These are phyloP conservation scores for Xiphophorus maculatus DNA, from an alignment of 2,113 vertebrate genomes.

Conservation along the genomic window DNA sequence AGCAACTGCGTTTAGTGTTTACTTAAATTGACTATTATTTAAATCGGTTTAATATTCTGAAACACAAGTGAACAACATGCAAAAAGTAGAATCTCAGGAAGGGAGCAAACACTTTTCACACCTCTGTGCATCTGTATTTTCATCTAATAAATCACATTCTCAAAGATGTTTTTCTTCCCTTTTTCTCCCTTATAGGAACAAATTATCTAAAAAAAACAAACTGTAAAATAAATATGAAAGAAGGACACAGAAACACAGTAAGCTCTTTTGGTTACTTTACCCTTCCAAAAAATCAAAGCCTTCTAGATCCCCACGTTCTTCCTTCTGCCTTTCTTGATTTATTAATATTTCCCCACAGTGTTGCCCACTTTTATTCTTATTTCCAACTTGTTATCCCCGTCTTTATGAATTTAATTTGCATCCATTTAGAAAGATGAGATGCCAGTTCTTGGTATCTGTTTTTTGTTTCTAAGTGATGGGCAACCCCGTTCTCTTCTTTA, in stretches of 20 bases:
- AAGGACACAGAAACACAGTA: neutral
- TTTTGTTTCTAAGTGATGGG: slow-evolving; percentile 66
- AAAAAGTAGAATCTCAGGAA: no score
- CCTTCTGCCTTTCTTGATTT: slow-evolving; percentile 50
- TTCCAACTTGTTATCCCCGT: slow-evolving; percentile 69
- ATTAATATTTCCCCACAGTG: slow-evolving; percentile 59
- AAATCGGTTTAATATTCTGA: no score
- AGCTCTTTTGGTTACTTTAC: slow-evolving; percentile 33
- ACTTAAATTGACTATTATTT: no score
- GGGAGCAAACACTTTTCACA: no score
- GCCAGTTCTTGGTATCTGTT: slow-evolving; percentile 56
- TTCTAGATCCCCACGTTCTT: slow-evolving; percentile 34
- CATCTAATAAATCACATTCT: no score
- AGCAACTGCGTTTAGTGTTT: no score
- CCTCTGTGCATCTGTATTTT: no score
- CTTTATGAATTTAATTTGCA: slow-evolving; percentile 75
- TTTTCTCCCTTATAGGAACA: neutral
- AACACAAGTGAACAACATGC: no score
- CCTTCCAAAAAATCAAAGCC: slow-evolving; percentile 59
- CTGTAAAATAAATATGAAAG: slow-evolving; percentile 3
- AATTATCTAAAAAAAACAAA: slow-evolving; percentile 7
- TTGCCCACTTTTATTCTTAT: slow-evolving; percentile 63
- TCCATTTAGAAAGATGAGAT: slow-evolving; percentile 68
- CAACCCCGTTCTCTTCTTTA: slow-evolving; percentile 68
- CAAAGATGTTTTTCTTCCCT: neutral